Evolutionary conservation across 2,797 vertebrate genomes (phyloP).

Genomic region (Petrocephalus schoutedeni): DNA sequence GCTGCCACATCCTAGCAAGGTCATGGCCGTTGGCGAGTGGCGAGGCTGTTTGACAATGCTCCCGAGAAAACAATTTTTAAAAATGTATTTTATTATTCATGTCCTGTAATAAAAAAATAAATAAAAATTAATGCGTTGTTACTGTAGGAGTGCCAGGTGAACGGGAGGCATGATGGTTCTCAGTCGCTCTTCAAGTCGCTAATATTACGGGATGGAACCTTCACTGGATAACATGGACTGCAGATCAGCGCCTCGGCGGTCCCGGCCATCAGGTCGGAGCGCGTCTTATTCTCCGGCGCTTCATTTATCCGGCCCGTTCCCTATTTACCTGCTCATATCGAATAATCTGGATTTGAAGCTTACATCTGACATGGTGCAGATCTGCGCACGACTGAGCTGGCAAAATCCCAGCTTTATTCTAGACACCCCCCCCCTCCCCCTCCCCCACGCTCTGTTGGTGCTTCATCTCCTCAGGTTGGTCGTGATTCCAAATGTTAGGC

Average conservation of each 20-base stretch:
- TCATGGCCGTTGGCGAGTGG: slow-evolving; percentile 57
- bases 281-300: too few species aligned
- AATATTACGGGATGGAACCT: slow-evolving; percentile 35
- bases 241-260: slow-evolving; percentile 47
- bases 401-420: neutral
- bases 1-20: slow-evolving; percentile 60
- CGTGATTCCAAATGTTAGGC: neutral
- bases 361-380: neutral
- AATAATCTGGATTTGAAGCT: slow-evolving; percentile 2
- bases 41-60: slow-evolving; percentile 51
- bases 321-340: neutral
- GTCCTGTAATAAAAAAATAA: neutral
- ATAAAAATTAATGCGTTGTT: neutral
- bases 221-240: slow-evolving; percentile 52
- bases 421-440: neutral
- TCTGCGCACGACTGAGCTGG: neutral
- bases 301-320: neutral
- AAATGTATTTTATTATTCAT: neutral
- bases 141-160: slow-evolving; percentile 29
- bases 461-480: neutral
- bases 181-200: slow-evolving; percentile 32
- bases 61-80: slow-evolving; percentile 54
- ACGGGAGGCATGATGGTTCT: slow-evolving; percentile 19
- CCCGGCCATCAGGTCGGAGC: neutral
- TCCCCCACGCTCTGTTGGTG: neutral